Base-by-base conservation (phyloP, 2,797 vertebrate species). In the Helarctos malayanus region DNA sequence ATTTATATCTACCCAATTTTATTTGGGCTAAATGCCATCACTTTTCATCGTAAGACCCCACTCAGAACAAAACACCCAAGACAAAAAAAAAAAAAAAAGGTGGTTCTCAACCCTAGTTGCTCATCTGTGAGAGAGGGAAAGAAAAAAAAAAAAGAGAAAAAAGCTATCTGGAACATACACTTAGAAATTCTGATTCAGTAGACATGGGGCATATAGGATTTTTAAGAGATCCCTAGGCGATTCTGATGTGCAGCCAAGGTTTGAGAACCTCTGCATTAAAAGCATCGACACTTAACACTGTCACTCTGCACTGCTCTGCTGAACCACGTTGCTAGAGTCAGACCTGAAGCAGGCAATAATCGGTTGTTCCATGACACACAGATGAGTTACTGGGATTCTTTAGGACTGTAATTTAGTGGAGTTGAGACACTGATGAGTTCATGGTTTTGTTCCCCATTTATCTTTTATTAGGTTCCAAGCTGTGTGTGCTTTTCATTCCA, bases 401-500 rank as follows among this genome's bases (percentile, higher is more conserved):
- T 61, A 96, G 80, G 92, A 41, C 92, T 78, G 56, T 75, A 94
- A 98, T 98, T 98, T 78, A 96, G 94, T 94, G 16, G 81, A 91
- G 95, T 92, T 65, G 93, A 96, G 96, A 94, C 85, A 78, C 71
- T 92, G 97, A 97, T 92, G 97, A 97, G 97, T 96, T 98, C 97
- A 73, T 1, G 97, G 96, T 86, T 97, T 97, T 94, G 96, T 88
- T 98, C 94, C 98, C 98, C 98, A 93, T 98, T 98, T 97, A 98
- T 98, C 98, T 98, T 98, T 98, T 63, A 98, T 86, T 92, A 93
- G 92, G 91, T 78, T 89, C 19, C 81, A 97, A 97, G 93, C n/a
- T 90, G 19, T n/a, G 69, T 52, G 76, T 61, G 52, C 87, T 96
- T 95, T 97, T 89, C 61, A 92, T 85, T 97, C 76, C 85, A 95